Percentiles rank a stretch among this genome's conserved stretches.
Conservation (phyloP, 2,113 vertebrate species). For the Gorsachius goisagi region DNA sequence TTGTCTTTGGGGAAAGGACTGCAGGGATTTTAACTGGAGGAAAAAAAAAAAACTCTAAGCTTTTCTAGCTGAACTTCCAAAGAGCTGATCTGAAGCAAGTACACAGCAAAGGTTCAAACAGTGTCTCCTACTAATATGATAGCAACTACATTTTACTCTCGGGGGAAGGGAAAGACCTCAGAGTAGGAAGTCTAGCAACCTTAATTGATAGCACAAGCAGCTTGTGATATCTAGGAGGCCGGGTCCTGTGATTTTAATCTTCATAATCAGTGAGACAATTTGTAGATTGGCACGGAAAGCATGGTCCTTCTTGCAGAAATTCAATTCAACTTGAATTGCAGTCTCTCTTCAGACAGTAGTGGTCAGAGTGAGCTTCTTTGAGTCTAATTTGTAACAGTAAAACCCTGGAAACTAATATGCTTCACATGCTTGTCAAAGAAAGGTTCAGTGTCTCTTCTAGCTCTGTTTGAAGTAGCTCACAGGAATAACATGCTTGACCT, state of each 20-base stretch:
- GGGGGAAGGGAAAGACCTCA: neutral
- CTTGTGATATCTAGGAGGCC: neutral
- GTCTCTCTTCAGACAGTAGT: neutral
- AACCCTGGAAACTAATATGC: neutral
- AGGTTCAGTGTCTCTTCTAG: constrained; percentile 8
- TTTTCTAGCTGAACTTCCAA: neutral
- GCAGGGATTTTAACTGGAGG: neutral
- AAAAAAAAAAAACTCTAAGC: neutral
- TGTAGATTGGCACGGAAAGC: neutral
- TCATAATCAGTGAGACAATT: neutral
- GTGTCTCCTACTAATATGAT: neutral
- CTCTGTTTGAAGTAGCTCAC: neutral
- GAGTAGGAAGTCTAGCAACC: neutral
- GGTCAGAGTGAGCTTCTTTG: neutral
- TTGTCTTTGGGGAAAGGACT: neutral
- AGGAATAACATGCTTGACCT: constrained; percentile 47
- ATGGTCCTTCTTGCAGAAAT: neutral
- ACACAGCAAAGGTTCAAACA: neutral
- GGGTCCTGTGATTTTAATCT: neutral
- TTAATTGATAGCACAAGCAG: neutral
- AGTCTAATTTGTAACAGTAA: neutral
- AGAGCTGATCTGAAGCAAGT: neutral
- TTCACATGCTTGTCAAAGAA: neutral
- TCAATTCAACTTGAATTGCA: neutral
- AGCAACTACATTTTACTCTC: neutral